Conservation (phyloP, 2,888 invertebrate genomes). For the Nymphalis polychloros region DNA sequence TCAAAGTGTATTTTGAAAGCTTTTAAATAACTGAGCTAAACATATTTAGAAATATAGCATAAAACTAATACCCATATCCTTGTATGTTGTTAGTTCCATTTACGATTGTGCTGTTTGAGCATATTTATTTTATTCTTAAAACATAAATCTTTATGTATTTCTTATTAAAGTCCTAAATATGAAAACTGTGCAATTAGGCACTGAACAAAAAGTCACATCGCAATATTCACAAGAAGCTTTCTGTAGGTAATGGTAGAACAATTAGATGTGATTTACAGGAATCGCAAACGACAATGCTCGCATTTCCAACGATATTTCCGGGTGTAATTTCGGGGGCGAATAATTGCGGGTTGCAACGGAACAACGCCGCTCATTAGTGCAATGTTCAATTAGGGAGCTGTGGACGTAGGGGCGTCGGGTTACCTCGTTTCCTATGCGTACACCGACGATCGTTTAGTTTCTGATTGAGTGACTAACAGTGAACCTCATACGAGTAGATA, state of each 20-base stretch:
- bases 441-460: constrained; percentile 12
- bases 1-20: background rate
- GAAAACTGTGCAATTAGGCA: too few relatives aligned
- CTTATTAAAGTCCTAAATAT: too few relatives aligned
- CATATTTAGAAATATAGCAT: too few relatives aligned
- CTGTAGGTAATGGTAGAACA: constrained; percentile 32
- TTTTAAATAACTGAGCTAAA: background rate
- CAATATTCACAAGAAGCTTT: constrained; percentile 19
- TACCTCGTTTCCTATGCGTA: constrained; percentile 29
- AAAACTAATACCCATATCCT: too few relatives aligned
- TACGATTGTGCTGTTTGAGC: too few relatives aligned
- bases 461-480: constrained; percentile 10
- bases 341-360: constrained; percentile 75
- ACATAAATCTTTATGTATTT: too few relatives aligned
- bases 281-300: constrained; percentile 56
- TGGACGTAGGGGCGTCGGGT: constrained; percentile 49
- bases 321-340: constrained; percentile 69
- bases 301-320: constrained; percentile 67
- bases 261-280: constrained; percentile 41
- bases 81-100: too few relatives aligned
- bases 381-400: constrained; percentile 76
- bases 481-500: background rate
- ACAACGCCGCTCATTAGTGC: constrained; percentile 79
- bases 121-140: too few relatives aligned
- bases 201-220: background rate